These are phyloP conservation scores for Colinus virginianus DNA, from an alignment of 2,113 vertebrate genomes.

Conservation along the genomic window DNA sequence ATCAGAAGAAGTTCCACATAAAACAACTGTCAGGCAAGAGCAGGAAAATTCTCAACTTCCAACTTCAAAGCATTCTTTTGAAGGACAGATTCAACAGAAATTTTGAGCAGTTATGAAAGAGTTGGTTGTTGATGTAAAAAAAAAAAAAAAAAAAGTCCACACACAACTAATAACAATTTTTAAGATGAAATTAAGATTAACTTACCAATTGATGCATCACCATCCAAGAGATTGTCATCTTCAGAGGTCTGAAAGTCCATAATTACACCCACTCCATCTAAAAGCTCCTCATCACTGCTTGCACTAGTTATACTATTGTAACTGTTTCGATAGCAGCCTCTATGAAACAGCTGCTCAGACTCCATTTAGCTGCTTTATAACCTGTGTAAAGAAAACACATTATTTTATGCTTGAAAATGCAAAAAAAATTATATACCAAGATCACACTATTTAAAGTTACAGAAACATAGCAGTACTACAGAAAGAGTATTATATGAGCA, in stretches of 20 bases:
- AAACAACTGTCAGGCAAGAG: neutral
- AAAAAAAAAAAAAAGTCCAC: neutral
- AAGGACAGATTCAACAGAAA: neutral
- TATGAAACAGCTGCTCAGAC: conserved; percentile 98
- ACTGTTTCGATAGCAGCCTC: conserved; percentile 96
- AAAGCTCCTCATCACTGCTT: conserved; percentile 97
- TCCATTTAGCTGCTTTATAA: conserved; percentile 94
- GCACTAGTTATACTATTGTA: conserved; percentile 99
- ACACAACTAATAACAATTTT: neutral
- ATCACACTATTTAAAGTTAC: neutral
- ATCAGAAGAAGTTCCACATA: neutral
- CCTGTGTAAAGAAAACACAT: conserved; percentile 68
- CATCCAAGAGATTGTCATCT: conserved; percentile 97
- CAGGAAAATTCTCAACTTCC: neutral
- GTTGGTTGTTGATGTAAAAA: neutral
- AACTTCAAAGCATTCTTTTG: neutral
- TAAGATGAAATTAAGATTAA: neutral
- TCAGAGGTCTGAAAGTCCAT: conserved; percentile 99
- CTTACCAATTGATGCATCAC: conserved; percentile 93
- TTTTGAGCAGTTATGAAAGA: neutral
- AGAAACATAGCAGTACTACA: neutral
- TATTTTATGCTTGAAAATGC: neutral
- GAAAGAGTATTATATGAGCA: neutral
- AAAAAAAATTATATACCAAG: neutral
- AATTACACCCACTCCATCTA: conserved; percentile 94